Percentiles rank a stretch among this genome's conserved stretches.
Conservation (phyloP, 2,113 vertebrate genomes). For the Etheostoma cragini region DNA sequence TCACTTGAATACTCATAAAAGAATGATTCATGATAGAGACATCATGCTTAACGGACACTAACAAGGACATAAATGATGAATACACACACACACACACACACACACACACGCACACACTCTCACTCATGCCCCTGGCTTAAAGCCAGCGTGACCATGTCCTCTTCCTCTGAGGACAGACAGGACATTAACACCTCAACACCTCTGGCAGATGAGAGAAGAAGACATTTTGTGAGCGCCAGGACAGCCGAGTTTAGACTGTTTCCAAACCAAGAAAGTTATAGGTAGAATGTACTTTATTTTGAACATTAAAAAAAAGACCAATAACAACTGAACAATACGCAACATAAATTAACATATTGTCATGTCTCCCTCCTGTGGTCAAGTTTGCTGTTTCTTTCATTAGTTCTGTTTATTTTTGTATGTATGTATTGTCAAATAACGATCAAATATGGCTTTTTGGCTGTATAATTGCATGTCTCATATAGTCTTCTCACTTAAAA, state of each 20-base stretch:
- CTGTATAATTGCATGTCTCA: too few relatives aligned
- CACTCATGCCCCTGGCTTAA: slow-evolving; percentile 1
- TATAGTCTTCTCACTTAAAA: too few relatives aligned
- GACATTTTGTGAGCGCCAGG: slow-evolving; percentile 15
- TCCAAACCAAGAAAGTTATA: not conserved
- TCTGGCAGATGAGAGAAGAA: slow-evolving; percentile 56
- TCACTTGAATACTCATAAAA: not conserved
- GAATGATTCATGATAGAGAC: not conserved
- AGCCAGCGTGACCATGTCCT: slow-evolving; percentile 43
- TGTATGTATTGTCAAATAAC: too few relatives aligned
- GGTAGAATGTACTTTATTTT: too few relatives aligned
- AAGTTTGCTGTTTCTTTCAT: too few relatives aligned
- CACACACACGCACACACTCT: not conserved
- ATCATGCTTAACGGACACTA: not conserved
- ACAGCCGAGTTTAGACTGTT: not conserved
- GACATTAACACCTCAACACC: slow-evolving; percentile 62
- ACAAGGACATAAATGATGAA: not conserved
- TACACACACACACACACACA: not conserved
- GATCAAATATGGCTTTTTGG: too few relatives aligned
- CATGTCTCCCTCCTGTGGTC: too few relatives aligned
- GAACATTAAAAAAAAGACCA: too few relatives aligned
- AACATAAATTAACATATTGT: too few relatives aligned
- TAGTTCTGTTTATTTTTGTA: too few relatives aligned
- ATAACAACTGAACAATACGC: too few relatives aligned
- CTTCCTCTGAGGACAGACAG: slow-evolving; percentile 60